Evolutionary conservation across 2,113 vertebrate genomes (phyloP).

Genomic region (Egretta garzetta): DNA sequence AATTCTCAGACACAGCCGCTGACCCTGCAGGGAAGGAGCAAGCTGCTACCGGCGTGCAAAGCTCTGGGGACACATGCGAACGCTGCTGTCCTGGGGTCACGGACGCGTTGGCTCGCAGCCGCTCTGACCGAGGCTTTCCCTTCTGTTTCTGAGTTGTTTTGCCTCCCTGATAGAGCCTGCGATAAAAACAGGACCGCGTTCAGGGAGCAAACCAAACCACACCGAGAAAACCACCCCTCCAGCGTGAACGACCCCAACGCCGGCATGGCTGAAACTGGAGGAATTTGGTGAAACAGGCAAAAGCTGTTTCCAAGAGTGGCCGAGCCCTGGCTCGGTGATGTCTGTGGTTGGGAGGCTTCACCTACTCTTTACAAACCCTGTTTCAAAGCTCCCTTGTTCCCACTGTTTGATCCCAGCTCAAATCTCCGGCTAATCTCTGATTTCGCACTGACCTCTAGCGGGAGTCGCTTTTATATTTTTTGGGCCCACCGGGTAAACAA

Average conservation of each 20-base stretch:
- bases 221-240: accelerated
- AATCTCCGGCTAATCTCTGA: slow-evolving; percentile 25
- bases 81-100: accelerated
- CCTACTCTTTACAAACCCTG: not conserved
- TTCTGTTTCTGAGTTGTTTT: not conserved
- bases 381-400: not conserved
- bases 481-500: not conserved
- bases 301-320: accelerated
- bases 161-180: not conserved
- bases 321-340: accelerated
- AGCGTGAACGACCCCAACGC: accelerated
- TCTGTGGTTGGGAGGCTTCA: not conserved
- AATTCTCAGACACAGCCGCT: accelerated
- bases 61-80: not conserved
- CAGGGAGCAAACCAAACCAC: not conserved
- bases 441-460: slow-evolving; percentile 63
- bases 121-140: not conserved
- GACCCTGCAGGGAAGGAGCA: not conserved
- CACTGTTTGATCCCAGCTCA: not conserved
- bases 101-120: accelerated
- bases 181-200: not conserved
- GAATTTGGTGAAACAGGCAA: not conserved
- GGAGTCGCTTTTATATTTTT: not conserved
- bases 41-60: not conserved
- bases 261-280: accelerated